Conservation (phyloP, 2,888 invertebrate species). For the Lasioglossum malachurum region DNA sequence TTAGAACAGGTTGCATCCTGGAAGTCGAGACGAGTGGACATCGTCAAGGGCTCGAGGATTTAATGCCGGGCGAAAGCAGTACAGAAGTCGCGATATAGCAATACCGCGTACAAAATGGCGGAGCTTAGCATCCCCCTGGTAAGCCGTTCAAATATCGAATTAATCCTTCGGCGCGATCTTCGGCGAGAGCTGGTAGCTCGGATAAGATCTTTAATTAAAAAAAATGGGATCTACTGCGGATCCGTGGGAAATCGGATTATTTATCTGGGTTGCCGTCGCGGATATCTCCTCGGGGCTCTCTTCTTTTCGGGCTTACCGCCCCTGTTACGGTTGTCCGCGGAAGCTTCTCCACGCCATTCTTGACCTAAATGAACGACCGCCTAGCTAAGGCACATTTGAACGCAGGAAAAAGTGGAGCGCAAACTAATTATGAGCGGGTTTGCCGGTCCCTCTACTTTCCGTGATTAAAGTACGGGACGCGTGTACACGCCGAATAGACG, state of each 20-base stretch:
- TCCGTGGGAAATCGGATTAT: slow-evolving; percentile 5
- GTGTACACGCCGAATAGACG: not conserved
- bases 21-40: too few relatives aligned
- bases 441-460: not conserved
- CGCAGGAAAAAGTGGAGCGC: slow-evolving; percentile 26
- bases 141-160: not conserved
- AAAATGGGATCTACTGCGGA: not conserved
- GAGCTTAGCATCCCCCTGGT: not conserved
- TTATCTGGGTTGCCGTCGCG: not conserved
- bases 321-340: not conserved
- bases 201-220: slow-evolving; percentile 12
- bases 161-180: slow-evolving; percentile 6
- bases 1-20: too few relatives aligned
- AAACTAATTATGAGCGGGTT: slow-evolving; percentile 37
- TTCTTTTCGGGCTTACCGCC: not conserved
- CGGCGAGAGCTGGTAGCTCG: not conserved
- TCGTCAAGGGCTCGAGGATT: not conserved
- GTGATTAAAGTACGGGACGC: slow-evolving; percentile 18
- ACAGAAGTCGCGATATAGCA: not conserved
- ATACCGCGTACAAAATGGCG: not conserved
- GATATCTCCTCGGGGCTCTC: not conserved
- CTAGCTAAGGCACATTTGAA: slow-evolving; percentile 27
- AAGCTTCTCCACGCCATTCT: slow-evolving; percentile 5
- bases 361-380: slow-evolving; percentile 5
- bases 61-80: not conserved